Base-by-base conservation (phyloP, 1,140 invertebrate species). In the Doryteuthis pealeii region DNA sequence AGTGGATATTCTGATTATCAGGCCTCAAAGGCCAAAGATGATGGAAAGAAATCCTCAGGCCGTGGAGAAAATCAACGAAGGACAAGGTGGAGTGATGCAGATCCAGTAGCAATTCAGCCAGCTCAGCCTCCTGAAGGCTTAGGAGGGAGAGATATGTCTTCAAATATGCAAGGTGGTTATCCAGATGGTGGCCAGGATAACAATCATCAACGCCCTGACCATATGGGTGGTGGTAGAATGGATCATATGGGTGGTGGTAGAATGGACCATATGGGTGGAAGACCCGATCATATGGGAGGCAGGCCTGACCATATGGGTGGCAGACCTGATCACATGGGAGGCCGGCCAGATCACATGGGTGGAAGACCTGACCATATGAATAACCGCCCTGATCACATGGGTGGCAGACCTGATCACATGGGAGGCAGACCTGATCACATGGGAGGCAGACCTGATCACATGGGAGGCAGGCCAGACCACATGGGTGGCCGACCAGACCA, bases 1-100 rank as follows among this genome's bases (percentile, higher is more conserved):
- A 28, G 32, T 40, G 66, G 43, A 65, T 66, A 69, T 35, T 18
- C 58, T 33, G 33, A 75, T 35, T 40, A 33, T 35, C 70, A 73
- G 18, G 62, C 54, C n/a, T 73, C 49, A 54, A 74, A 71, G 66
- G 58, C 75, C 10, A 40, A 33, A 30, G 32, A 70, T 58, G 54
- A 66, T n/a, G 31, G 66, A 6, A 72, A 58, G 14, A 31, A 49
- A 28, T 31, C 70, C 14, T 49, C 26, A 28, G 32, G 32, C 5
- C 33, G 43, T 43, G n/a, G 45, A 54, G 28, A 49, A 22, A 49
- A 40, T 71, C 70, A 71, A 26, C 22, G 35, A 22, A n/a, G 45
- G 22, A 28, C 35, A 12, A 18, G 28, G 30, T 65, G 71, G 71
- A 62, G 31, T 31, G 71, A 49, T 33, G 70, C 30, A 18, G 31